Evolutionary conservation across 2,888 invertebrate genomes (phyloP), one percentile per base, ranked within the genome.

Genomic region (Helobdella robusta): DNA sequence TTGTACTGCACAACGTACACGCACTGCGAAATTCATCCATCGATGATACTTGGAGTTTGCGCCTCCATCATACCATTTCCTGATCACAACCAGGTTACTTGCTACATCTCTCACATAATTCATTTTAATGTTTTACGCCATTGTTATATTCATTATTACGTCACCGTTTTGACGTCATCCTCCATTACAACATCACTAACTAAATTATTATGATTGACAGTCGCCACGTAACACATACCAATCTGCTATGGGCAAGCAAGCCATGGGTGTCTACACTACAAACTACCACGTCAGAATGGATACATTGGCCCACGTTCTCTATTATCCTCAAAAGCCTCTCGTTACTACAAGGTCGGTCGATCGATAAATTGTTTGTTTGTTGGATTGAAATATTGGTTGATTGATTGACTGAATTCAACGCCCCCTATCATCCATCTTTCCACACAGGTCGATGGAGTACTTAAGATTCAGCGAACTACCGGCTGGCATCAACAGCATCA

Each of bases 21-120:
- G 1, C 99, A 99, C 80, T 99, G 98, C 81, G 98, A 99, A 84
- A 98, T 99, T 82, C 98, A 99, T 82, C 97, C 98, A 23, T 94
- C 97, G 59, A 99, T 99, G 98, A 98, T 99, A 75, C 83, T 95
- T 68, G 99, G 98, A 54, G 98, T 99, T 11, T 99, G 98, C 82
- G 98, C 99, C n/a, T 97, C 95, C 8, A 98, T 99, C 83, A 99
- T 99, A 80, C 98, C 98, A 59, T 99, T 98, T 81, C 98, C 98
- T 71, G 98, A 99, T 92, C 98, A 99, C 83, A 99, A 99, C 80
- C 98, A 98, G 82, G 80, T 80, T 69, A 28, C n/a, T n/a, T n/a
- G n/a, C n/a, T n/a, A n/a, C n/a, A n/a, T n/a, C n/a, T n/a, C n/a
- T n/a, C n/a, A n/a, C n/a, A n/a, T n/a, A n/a, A n/a, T n/a, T n/a